Evolutionary conservation across 2,888 invertebrate species (phyloP), one percentile per base, ranked within the genome.

Genomic region (Agrotis puta): DNA sequence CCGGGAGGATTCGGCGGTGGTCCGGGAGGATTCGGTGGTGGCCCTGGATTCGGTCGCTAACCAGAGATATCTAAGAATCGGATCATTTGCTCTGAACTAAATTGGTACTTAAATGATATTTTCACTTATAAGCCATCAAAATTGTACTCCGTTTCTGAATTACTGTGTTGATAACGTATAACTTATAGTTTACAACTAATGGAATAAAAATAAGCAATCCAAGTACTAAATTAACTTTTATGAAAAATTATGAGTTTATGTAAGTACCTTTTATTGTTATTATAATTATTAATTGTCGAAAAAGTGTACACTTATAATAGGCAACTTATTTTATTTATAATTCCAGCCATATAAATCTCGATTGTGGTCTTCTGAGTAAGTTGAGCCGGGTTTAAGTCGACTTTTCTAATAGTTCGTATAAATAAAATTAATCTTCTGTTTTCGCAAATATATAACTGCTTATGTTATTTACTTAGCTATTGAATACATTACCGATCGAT

Each of bases 1-100:
- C 83, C 39, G 62, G 2, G 11, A 18, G 22, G 65, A 0, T 22
- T 47, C 11, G 65, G 65, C 0, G 61, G 65, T 11, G 39, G 67
- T 16, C 83, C 39, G 11, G 57, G 71, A 3, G 68, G 2, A 33
- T 33, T 33, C 27, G 27, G 27, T 27, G 27, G 27, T 39, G 11
- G 39, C 9, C 39, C 39, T 39, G 14, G 51, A 22, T 18, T 51
- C 50, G 5, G 50, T 51, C 20, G 50, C 14, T 51, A 22, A 51
- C 14, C 20, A 51, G 24, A 18, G 24, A 24, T 51, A 22, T 50
- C 14, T 51, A 22, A 22, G 22, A 51, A 51, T 51, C 6, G 6
- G 14, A 51, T 51, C 22, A 5, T 22, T 22, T 51, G 9, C 0
- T 18, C 24, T 53, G 0, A 53, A 3, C 9, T 22, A 1, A 22